These are phyloP conservation scores for Aurelia coerulea DNA, from an alignment of 30 jellyfish, hydroid and myxozoan species.

Conservation along the genomic window DNA sequence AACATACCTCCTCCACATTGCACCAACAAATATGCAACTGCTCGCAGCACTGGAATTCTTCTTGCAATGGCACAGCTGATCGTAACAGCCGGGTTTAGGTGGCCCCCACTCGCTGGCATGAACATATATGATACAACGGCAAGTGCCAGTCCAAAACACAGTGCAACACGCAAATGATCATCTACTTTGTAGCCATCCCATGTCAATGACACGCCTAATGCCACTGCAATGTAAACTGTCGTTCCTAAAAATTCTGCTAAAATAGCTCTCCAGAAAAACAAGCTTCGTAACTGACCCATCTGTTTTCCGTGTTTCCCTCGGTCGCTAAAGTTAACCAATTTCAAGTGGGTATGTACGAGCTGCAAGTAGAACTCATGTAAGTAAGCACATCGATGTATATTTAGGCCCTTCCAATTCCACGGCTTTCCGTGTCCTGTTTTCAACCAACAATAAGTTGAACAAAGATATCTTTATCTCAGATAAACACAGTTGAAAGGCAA, in stretches of 20 bases:
- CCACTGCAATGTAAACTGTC: constrained; percentile 27
- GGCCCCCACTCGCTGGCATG: constrained; percentile 71
- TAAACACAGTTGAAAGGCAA: neutral
- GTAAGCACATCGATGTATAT: no score
- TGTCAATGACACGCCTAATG: constrained; percentile 46
- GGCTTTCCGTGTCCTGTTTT: no score
- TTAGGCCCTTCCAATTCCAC: no score
- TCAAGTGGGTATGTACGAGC: no score
- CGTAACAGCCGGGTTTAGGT: constrained; percentile 75
- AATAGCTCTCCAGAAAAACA: constrained; percentile 77
- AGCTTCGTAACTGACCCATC: constrained; percentile 21
- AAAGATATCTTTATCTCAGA: no score
- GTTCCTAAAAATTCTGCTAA: constrained; percentile 80
- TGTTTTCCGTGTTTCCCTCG: neutral
- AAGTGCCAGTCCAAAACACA: constrained; percentile 61
- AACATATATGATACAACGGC: constrained; percentile 56
- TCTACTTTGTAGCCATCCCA: constrained; percentile 26
- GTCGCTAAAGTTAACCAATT: no score
- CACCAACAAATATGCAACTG: constrained; percentile 41
- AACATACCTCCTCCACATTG: constrained; percentile 79
- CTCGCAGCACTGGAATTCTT: constrained; percentile 32
- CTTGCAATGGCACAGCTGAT: constrained; percentile 46
- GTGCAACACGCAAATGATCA: constrained; percentile 56
- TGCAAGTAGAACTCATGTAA: no score
- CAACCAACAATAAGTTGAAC: no score